A percentile compares a stretch with the other conserved stretches of the same genome.
These are phyloP conservation scores for Sylvilagus floridanus DNA, from an alignment of 2,797 vertebrate species.

Conservation along the genomic window DNA sequence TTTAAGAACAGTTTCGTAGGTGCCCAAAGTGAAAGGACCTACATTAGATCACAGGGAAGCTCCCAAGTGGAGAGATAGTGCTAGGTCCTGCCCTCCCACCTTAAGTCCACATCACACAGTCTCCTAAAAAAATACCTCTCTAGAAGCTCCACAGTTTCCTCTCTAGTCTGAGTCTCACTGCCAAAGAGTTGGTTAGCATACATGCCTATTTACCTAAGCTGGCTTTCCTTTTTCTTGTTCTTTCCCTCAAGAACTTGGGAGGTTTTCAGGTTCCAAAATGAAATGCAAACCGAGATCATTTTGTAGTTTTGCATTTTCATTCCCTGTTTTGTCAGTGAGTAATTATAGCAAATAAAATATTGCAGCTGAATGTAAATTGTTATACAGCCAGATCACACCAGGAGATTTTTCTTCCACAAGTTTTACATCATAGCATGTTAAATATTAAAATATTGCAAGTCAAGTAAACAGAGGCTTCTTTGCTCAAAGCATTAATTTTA, in stretches of 20 bases:
- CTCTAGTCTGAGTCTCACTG: neutral
- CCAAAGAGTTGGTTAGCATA: neutral
- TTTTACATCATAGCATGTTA: conserved; percentile 79
- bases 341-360: conserved; percentile 76
- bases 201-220: neutral
- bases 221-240: neutral
- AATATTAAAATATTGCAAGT: conserved; percentile 79
- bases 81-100: neutral
- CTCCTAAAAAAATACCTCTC: neutral
- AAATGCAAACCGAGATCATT: conserved; percentile 19
- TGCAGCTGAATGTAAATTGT: conserved; percentile 71
- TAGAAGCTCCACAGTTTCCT: neutral
- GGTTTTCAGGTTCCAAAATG: conserved; percentile 62
- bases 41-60: neutral
- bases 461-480: conserved; percentile 79
- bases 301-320: conserved; percentile 75
- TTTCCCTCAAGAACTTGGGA: neutral
- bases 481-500: conserved; percentile 75
- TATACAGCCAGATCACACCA: conserved; percentile 76
- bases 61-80: neutral
- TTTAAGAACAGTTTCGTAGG: neutral
- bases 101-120: neutral
- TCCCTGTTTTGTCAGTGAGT: conserved; percentile 82
- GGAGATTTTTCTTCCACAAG: conserved; percentile 76
- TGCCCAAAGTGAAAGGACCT: neutral